A percentile compares a stretch with the other conserved stretches of the same genome.
Conservation (phyloP, 1,140 invertebrate species). For the Lasioglossum baleicum region DNA sequence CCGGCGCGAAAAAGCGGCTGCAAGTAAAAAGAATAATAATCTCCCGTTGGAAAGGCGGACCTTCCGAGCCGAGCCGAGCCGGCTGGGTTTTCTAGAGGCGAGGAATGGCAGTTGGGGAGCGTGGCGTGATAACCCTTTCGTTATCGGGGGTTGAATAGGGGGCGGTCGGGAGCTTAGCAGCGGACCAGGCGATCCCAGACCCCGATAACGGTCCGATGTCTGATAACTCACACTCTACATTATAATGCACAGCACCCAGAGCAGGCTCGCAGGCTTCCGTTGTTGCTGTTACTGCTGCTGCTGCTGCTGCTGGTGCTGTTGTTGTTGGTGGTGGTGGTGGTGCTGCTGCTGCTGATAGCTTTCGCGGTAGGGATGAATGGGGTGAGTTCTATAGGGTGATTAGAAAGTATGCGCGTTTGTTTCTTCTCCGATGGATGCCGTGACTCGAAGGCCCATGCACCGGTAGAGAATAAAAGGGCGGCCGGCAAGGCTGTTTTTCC, state of each 20-base stretch:
- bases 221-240: slow-evolving; percentile 77
- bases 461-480: neutral
- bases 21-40: slow-evolving; percentile 73
- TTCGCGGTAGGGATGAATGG: slow-evolving; percentile 27
- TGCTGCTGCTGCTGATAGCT: slow-evolving; percentile 24
- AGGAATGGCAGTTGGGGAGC: slow-evolving; percentile 67
- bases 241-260: slow-evolving; percentile 73
- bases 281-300: slow-evolving; percentile 43
- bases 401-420: slow-evolving; percentile 44
- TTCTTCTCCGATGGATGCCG: neutral
- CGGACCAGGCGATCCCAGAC: slow-evolving; percentile 73
- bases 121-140: slow-evolving; percentile 79
- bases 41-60: slow-evolving; percentile 61
- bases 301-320: slow-evolving; percentile 14
- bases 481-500: neutral
- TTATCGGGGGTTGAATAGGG: slow-evolving; percentile 72
- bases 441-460: neutral
- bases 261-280: slow-evolving; percentile 50
- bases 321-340: slow-evolving; percentile 37
- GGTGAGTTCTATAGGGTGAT: slow-evolving; percentile 45
- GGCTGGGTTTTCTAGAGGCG: slow-evolving; percentile 47
- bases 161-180: slow-evolving; percentile 72
- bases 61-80: neutral
- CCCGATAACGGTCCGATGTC: slow-evolving; percentile 74
- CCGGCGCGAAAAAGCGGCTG: slow-evolving; percentile 61